Conservation (phyloP, 2,113 vertebrate genomes). For the Salminus brasiliensis region DNA sequence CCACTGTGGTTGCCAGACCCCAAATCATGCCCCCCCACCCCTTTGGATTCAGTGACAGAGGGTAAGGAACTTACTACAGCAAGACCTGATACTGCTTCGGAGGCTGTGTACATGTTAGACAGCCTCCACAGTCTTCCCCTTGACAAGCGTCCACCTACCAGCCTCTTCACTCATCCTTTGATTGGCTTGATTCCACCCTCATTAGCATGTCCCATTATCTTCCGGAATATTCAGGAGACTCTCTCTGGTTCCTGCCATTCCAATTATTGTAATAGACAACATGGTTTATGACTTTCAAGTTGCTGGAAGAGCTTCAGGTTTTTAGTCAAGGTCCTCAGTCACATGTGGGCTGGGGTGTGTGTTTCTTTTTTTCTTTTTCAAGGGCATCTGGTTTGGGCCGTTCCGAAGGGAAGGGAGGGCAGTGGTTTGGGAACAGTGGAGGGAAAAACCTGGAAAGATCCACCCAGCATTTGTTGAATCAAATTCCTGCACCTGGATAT, state of each 20-base stretch:
- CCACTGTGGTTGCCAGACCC: conserved; percentile 63
- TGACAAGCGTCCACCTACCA: conserved; percentile 55
- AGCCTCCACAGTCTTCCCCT: conserved; percentile 2
- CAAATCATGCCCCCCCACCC: conserved; percentile 62
- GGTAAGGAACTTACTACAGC: conserved; percentile 20
- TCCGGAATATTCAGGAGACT: conserved; percentile 73
- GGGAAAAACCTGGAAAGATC: conserved; percentile 83
- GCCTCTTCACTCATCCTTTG: conserved; percentile 60
- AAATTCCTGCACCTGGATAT: conserved; percentile 98
- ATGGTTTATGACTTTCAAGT: conserved; percentile 77
- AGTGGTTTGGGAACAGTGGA: conserved; percentile 58
- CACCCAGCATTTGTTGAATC: conserved; percentile 97
- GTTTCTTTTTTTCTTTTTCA: conserved; percentile 60
- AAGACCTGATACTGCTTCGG: conserved; percentile 43
- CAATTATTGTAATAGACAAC: conserved; percentile 79
- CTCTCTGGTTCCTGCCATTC: conserved; percentile 73
- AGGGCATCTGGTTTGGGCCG: conserved; percentile 88
- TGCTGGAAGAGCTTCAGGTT: conserved; percentile 77
- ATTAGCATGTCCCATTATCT: conserved; percentile 81
- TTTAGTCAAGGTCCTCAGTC: conserved; percentile 76
- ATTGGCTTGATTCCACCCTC: conserved; percentile 77
- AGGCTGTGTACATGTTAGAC: conserved; percentile 52
- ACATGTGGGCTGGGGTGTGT: conserved; percentile 72
- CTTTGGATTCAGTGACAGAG: conserved; percentile 65
- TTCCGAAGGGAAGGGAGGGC: conserved; percentile 81